Conservation (phyloP, 2,888 invertebrate species). For the Choreutis nemorana region DNA sequence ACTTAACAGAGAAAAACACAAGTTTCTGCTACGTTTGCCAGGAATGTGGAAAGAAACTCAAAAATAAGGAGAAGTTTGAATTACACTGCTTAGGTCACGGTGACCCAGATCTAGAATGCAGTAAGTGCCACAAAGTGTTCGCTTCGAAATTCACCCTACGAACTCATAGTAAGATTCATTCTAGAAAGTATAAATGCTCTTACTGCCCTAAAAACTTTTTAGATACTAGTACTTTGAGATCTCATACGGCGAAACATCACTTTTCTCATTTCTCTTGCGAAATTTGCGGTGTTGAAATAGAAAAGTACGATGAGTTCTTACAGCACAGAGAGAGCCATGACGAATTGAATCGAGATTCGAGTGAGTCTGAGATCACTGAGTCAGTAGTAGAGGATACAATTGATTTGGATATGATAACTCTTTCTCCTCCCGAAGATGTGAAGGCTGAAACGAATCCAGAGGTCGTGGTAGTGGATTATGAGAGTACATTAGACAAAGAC, state of each 20-base stretch:
- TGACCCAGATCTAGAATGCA: constrained; percentile 50
- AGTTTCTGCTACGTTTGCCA: constrained; percentile 35
- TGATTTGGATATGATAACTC: constrained; percentile 17
- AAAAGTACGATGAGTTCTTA: constrained; percentile 18
- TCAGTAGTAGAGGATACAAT: constrained; percentile 17
- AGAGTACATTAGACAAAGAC: not conserved
- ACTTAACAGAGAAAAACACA: constrained; percentile 19
- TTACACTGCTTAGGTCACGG: constrained; percentile 46
- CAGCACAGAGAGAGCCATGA: constrained; percentile 21
- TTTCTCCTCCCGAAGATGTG: constrained; percentile 2
- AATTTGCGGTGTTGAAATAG: constrained; percentile 23
- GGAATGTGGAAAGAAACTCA: constrained; percentile 42
- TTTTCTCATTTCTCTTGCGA: constrained; percentile 28
- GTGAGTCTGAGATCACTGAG: constrained; percentile 17
- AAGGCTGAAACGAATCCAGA: not conserved
- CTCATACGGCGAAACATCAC: constrained; percentile 32
- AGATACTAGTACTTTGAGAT: constrained; percentile 20
- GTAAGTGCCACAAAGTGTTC: constrained; percentile 50
- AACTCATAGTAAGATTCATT: constrained; percentile 44
- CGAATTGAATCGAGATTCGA: constrained; percentile 13
- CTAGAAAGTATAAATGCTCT: constrained; percentile 30
- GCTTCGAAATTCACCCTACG: constrained; percentile 49
- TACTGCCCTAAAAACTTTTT: constrained; percentile 33
- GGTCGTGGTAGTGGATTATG: not conserved
- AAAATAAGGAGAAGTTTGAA: constrained; percentile 38